phyloP scores from a whole-genome alignment of 2,888 invertebrate genomes.

The Branchellion lobata region DNA sequence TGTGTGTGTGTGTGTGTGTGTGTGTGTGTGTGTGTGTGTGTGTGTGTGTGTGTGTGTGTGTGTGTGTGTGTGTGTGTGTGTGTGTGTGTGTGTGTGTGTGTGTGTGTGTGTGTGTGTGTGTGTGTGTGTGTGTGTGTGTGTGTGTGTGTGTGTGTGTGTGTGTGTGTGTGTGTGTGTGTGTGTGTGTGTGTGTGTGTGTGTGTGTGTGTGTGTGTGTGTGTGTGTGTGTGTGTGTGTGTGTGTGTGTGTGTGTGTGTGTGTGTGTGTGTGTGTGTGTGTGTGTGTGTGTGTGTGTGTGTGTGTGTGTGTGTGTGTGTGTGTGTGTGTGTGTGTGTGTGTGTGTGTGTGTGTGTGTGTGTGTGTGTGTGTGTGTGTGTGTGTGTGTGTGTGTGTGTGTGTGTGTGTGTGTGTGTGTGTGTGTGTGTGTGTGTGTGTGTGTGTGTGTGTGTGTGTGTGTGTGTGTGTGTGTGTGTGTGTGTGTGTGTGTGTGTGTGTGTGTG shows the following conservation, averaged over 20 bases:
- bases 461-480: conserved; percentile 44
- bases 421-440: conserved; percentile 24
- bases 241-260: conserved; percentile 21
- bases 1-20: conserved; percentile 31
- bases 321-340: conserved; percentile 15
- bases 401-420: conserved; percentile 13
- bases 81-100: conserved; percentile 9
- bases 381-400: conserved; percentile 1
- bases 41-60: conserved; percentile 20
- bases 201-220: conserved; percentile 23
- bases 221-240: conserved; percentile 34
- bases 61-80: conserved; percentile 36
- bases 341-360: conserved; percentile 19
- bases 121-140: conserved; percentile 47
- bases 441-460: conserved; percentile 42
- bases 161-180: conserved; percentile 11
- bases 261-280: not conserved
- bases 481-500: conserved; percentile 31
- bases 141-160: conserved; percentile 46
- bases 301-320: conserved; percentile 46
- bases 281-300: conserved; percentile 46
- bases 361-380: not conserved
- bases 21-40: conserved; percentile 30
- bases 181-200: conserved; percentile 1
- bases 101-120: conserved; percentile 5